A percentile compares a stretch with the other conserved stretches of the same genome.
Evolutionary conservation across 2,797 vertebrate species (phyloP).

Genomic region (Artibeus lituratus): DNA sequence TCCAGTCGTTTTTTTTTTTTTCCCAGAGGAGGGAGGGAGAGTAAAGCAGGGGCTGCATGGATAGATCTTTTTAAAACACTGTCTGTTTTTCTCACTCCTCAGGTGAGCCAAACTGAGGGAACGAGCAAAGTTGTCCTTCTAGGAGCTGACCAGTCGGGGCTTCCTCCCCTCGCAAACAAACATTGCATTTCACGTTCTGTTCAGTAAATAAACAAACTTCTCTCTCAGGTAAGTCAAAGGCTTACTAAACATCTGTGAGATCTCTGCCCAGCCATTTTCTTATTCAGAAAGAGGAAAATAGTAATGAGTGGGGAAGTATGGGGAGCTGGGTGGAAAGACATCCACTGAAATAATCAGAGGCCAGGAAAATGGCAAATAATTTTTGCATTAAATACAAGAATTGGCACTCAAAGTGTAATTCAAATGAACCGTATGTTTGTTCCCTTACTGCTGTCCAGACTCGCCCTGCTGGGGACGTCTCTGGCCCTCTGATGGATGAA

Average conservation of each 20-base stretch:
- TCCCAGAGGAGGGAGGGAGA: neutral
- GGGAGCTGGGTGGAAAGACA: neutral
- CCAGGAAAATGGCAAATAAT: too few species aligned
- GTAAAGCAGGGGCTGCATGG: neutral
- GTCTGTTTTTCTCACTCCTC: neutral
- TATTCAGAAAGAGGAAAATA: neutral
- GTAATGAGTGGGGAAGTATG: too few species aligned
- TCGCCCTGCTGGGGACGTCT: neutral
- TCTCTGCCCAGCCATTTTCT: neutral
- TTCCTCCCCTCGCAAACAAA: neutral
- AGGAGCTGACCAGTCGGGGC: neutral
- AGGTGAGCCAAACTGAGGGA: neutral
- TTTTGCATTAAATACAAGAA: neutral
- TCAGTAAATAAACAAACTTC: neutral
- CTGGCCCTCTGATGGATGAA: neutral
- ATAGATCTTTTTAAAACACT: neutral
- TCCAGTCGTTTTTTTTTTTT: neutral
- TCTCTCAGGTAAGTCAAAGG: neutral
- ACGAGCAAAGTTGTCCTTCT: neutral
- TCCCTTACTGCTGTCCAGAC: neutral
- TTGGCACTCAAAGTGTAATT: neutral
- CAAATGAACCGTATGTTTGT: neutral
- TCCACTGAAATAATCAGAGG: neutral
- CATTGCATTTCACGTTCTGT: neutral
- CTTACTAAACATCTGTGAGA: neutral